These are phyloP conservation scores for Harpalus rufipes DNA, from an alignment of 2,888 invertebrate genomes.

Conservation along the genomic window DNA sequence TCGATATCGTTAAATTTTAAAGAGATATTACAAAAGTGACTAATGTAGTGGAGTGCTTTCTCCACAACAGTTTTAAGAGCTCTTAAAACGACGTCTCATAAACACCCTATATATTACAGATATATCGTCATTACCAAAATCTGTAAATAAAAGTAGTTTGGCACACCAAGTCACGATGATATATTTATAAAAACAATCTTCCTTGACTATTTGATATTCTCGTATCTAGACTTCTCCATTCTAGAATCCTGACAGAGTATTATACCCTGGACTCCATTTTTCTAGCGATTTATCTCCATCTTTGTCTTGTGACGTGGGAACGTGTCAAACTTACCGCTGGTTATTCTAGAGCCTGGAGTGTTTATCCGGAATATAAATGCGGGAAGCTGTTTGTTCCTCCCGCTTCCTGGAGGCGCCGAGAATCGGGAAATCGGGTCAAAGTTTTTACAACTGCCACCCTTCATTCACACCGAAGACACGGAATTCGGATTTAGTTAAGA, in stretches of 20 bases:
- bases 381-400: conserved; percentile 57
- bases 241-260: conserved; percentile 24
- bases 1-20: no score
- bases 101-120: neutral
- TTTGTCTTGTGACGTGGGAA: conserved; percentile 15
- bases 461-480: neutral
- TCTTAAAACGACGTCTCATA: no score
- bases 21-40: no score
- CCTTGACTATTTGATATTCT: no score
- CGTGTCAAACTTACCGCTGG: conserved; percentile 49
- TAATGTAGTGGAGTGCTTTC: no score
- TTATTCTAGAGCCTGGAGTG: conserved; percentile 40
- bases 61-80: no score
- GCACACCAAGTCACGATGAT: no score
- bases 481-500: neutral
- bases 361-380: conserved; percentile 62
- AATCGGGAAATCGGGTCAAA: conserved; percentile 56
- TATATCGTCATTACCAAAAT: neutral
- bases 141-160: no score
- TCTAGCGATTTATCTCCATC: conserved; percentile 5
- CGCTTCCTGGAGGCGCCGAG: conserved; percentile 32
- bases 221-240: neutral
- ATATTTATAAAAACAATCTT: no score
- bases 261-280: conserved; percentile 22
- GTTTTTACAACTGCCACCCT: conserved; percentile 48